Base-by-base conservation (phyloP, 2,888 invertebrate species). In the Cactoblastis cactorum region DNA sequence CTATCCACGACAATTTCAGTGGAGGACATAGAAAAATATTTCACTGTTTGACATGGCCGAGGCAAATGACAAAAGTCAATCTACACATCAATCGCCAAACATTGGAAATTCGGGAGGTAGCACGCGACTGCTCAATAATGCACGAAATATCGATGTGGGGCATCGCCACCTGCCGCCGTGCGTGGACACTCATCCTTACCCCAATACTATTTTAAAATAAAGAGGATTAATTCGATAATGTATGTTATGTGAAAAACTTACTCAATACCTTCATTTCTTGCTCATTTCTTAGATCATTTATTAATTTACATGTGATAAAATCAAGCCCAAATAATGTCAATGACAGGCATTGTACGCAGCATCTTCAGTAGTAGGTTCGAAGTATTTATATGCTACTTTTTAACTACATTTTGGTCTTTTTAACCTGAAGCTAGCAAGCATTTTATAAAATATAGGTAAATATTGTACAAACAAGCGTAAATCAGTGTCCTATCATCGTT, bases 81-180 rank as follows among this genome's bases (percentile, higher is more conserved):
- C 88, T 88, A 88, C 82, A 86, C 86, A 86, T 84, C 88, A 87
- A 87, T 87, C 87, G 88, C 86, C 88, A 88, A 89, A 88, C 88
- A 87, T 85, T 83, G 79, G 79, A 88, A 86, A 85, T 88, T 89
- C 81, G 80, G 88, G 78, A 81, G 85, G 85, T 70, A 77, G 69
- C 88, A 89, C 88, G 89, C 88, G 77, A 87, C 79, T 85, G 73
- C 76, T 89, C 76, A 89, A 89, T 89, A 87, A 89, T 89, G 85
- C 81, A 89, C 74, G 82, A 79, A 80, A 80, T 88, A 89, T 89
- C 87, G 89, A 89, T 84, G 85, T 88, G 83, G 86, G 85, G 64
- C 87, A 86, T 83, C 86, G 70, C 77, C 68, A 56, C 73, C 72
- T 67, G 58, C 62, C 58, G 53, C 62, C 64, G 65, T 77, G 80